phyloP scores from a whole-genome alignment of 1,140 invertebrate species.

The Pseudachorutes palmiensis region DNA sequence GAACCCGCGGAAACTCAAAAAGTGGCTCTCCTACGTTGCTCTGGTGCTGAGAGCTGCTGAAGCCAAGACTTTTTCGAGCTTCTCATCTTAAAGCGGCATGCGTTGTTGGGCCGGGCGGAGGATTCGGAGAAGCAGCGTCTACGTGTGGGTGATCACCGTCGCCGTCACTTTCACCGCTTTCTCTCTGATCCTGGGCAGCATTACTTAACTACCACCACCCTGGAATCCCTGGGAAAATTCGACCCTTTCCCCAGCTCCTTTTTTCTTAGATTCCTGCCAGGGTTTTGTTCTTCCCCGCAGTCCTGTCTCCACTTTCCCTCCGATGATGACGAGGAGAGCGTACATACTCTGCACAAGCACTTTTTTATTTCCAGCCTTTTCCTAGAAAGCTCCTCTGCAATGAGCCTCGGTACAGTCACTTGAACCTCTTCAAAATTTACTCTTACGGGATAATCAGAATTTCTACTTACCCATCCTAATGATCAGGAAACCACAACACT shows the following conservation, averaged over 20 bases:
- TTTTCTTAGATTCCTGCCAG: slow-evolving; percentile 2
- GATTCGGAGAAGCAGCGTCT: too few relatives aligned
- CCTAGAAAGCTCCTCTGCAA: background rate
- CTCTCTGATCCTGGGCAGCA: background rate
- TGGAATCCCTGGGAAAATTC: slow-evolving; percentile 11
- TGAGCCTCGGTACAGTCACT: background rate
- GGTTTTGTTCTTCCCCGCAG: background rate
- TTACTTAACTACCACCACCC: background rate
- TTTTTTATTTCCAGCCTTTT: background rate
- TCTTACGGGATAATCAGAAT: background rate
- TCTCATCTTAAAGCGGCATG: too few relatives aligned
- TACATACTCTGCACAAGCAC: background rate
- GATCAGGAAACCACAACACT: background rate
- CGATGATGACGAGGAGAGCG: background rate
- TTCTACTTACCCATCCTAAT: slow-evolving; percentile 8
- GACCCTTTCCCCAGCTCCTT: slow-evolving; percentile 8
- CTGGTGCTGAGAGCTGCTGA: too few relatives aligned
- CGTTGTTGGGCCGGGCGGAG: too few relatives aligned
- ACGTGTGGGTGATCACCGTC: background rate
- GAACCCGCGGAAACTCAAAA: background rate
- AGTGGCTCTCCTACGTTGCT: too few relatives aligned
- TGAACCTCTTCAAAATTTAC: background rate
- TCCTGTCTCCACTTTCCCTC: slow-evolving; percentile 9
- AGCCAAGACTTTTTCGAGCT: too few relatives aligned
- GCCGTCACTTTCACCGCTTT: background rate